Percentiles rank a stretch among this genome's conserved stretches.
phyloP scores from a whole-genome alignment of 1,140 invertebrate genomes.

The Drosophila neocordata region DNA sequence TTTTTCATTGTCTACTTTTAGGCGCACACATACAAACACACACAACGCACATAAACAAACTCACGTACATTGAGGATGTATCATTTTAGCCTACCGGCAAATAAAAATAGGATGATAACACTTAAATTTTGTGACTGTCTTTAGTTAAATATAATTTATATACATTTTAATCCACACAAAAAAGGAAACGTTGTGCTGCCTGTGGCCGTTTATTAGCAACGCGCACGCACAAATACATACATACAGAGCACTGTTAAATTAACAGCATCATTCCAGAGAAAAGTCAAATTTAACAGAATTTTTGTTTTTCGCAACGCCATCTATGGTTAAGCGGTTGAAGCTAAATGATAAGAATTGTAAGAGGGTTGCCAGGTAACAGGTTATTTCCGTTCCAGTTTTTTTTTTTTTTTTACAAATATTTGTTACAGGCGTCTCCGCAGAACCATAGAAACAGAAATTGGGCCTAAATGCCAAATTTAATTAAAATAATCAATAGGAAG shows the following conservation, averaged over 20 bases:
- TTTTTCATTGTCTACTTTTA: conserved; percentile 59
- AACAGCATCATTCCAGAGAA: no score
- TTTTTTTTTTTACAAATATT: no score
- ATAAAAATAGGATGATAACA: background rate
- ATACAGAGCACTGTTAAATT: background rate
- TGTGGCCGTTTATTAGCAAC: conserved; percentile 77
- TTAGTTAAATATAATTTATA: conserved; percentile 13
- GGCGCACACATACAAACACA: conserved; percentile 6
- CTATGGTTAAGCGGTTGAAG: background rate
- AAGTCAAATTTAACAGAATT: no score
- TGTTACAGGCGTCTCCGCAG: no score
- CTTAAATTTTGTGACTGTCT: conserved; percentile 8
- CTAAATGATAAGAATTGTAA: no score
- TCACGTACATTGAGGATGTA: conserved; percentile 4
- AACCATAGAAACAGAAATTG: no score
- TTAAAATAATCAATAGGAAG: no score
- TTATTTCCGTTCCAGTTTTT: no score
- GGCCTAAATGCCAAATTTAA: no score
- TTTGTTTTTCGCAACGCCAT: background rate
- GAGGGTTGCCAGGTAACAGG: no score
- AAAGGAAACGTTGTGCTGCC: conserved; percentile 51
- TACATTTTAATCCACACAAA: conserved; percentile 61
- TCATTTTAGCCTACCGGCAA: conserved; percentile 14
- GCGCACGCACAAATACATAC: conserved; percentile 70
- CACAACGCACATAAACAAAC: background rate